Base-by-base conservation (phyloP, 2,797 vertebrate genomes). In the Mionectes olivaceus region DNA sequence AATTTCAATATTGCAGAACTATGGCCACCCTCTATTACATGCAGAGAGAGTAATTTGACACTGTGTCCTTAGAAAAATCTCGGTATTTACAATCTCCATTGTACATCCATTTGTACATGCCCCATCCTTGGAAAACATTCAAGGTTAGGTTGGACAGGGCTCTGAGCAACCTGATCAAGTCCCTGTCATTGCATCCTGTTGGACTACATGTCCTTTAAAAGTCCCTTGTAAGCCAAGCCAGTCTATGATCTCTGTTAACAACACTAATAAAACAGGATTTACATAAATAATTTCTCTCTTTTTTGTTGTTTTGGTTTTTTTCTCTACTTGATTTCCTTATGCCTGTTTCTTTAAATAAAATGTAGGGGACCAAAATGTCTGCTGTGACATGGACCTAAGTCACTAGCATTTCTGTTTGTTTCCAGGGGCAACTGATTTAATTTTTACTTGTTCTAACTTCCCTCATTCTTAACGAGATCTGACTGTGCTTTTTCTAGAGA, bases 401-500 rank as follows among this genome's bases (percentile, higher is more conserved):
- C 35, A 69, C 33, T 52, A 64, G 9, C 22, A 57, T 93, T 92
- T 92, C 53, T 65, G 30, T 71, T 75, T 81, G 63, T 93, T 85
- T 94, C 78, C 78, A 80, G 46, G 69, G 79, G 49, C 60, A 87
- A 80, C 61, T 61, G 69, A 91, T 93, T 93, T 71, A 85, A 94
- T 91, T 94, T 95, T 91, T 10, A 50, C 27, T 85, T 71, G 7
- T 85, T 92, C 52, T 55, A 83, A 57, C 35, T 77, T 84, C 65
- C 25, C 87, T 92, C 57, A 47, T 87, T 92, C 55, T 93, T 92
- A 92, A 85, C 50, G 8, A 77, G 25, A 49, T 75, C 50, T 81
- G 78, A 83, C 30, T 46, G 41, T 68, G n/a, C 13, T 87, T 92
- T 78, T 92, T 80, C 75, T 64, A 41, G 28, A 55, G 22, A 80